phyloP scores from a whole-genome alignment of 23 tunicate genomes.

The Clavelina lepadiformis region DNA sequence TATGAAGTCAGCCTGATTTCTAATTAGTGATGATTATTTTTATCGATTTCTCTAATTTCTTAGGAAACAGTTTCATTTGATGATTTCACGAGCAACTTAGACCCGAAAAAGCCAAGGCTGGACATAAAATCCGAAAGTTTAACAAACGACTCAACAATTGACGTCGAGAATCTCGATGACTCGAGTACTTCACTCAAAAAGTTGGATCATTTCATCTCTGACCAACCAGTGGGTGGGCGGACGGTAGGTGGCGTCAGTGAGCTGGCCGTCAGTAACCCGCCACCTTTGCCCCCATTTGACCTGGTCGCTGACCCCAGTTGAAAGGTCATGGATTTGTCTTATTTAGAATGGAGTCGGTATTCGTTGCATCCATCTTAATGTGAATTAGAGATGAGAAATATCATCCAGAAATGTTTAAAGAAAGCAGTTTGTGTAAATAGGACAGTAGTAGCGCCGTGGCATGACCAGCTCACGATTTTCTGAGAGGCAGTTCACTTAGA shows the following conservation, averaged over 20 bases:
- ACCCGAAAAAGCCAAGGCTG: slow-evolving; percentile 7
- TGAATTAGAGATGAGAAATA: too few species aligned
- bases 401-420: too few species aligned
- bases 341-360: too few species aligned
- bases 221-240: slow-evolving; percentile 31
- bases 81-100: slow-evolving; percentile 45
- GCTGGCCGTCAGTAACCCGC: slow-evolving; percentile 52
- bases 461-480: too few species aligned
- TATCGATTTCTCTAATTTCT: too few species aligned
- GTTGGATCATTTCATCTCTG: slow-evolving; percentile 57
- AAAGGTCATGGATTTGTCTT: too few species aligned
- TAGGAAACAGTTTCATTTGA: slow-evolving; percentile 59
- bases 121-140: background rate
- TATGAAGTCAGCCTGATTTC: too few species aligned
- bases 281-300: slow-evolving; percentile 85
- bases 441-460: too few species aligned
- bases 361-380: too few species aligned
- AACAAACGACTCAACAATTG: slow-evolving; percentile 11
- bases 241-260: slow-evolving; percentile 80
- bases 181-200: slow-evolving; percentile 57
- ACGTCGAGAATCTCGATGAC: slow-evolving; percentile 79
- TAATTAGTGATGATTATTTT: too few species aligned
- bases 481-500: too few species aligned
- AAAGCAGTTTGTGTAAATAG: too few species aligned
- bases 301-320: slow-evolving; percentile 71